Conservation (phyloP, 2,113 vertebrate genomes). For the Pterophyllum scalare region DNA sequence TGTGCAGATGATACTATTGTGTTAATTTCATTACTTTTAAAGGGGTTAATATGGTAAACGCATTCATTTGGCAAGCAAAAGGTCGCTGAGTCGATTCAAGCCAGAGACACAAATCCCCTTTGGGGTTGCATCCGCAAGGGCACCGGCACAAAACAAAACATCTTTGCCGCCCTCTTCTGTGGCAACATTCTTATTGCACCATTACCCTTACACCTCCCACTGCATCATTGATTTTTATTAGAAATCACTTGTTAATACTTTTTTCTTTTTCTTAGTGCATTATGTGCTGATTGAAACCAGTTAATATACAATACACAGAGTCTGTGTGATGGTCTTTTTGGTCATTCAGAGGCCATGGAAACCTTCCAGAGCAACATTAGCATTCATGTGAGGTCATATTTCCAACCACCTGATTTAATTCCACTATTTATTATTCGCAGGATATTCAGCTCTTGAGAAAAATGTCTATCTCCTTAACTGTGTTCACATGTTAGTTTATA, state of each 20-base stretch:
- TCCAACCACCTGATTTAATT: not conserved
- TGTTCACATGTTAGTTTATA: not conserved
- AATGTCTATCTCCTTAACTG: not conserved
- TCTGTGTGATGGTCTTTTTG: not conserved
- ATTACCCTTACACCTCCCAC: not conserved
- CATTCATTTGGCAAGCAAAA: not conserved
- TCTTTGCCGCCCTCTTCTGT: constrained; percentile 65
- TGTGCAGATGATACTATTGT: not conserved
- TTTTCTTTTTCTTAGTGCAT: not conserved
- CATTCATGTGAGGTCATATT: not conserved
- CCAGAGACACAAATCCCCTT: too few species aligned
- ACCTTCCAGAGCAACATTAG: constrained; percentile 1
- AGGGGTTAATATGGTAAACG: not conserved
- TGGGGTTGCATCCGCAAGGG: too few species aligned
- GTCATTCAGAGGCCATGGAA: not conserved
- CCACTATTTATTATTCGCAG: not conserved
- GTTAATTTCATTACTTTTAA: not conserved
- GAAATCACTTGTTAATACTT: not conserved
- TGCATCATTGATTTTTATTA: not conserved
- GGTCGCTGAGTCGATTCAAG: too few species aligned
- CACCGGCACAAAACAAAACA: not conserved
- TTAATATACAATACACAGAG: not conserved
- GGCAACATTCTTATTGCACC: constrained; percentile 31
- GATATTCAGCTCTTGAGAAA: not conserved
- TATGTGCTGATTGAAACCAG: not conserved